Conservation (phyloP, 2,888 invertebrate species). For the Drosophila acutilabella region DNA sequence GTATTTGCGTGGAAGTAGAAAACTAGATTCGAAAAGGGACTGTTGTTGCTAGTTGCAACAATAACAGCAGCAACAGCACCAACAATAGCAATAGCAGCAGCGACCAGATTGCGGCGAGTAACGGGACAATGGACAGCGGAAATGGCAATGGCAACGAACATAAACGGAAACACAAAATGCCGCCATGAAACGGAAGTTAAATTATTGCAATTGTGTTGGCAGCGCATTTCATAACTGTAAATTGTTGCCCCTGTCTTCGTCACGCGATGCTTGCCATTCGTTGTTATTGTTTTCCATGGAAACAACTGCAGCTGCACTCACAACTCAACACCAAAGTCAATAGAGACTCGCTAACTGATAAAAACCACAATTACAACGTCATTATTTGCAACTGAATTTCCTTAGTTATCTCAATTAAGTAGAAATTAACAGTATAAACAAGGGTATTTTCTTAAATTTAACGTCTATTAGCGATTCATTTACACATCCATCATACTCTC, state of each 20-base stretch:
- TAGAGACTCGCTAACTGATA: background rate
- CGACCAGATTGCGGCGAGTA: constrained; percentile 62
- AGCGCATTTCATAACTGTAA: constrained; percentile 72
- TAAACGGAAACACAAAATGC: constrained; percentile 76
- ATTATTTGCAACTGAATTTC: background rate
- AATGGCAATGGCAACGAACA: constrained; percentile 63
- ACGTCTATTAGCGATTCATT: background rate
- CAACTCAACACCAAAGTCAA: constrained; percentile 14
- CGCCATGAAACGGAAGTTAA: constrained; percentile 76
- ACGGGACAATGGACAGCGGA: constrained; percentile 52
- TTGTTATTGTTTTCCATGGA: constrained; percentile 36
- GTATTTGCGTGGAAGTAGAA: constrained; percentile 36
- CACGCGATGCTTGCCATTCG: constrained; percentile 4
- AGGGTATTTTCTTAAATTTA: too few species aligned
- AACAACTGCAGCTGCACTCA: constrained; percentile 13
- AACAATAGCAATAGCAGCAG: constrained; percentile 25
- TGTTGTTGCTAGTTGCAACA: constrained; percentile 26
- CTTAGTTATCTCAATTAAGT: background rate
- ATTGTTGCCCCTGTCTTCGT: constrained; percentile 37
- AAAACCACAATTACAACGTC: background rate
- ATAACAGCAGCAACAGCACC: constrained; percentile 22
- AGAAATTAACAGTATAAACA: too few species aligned
- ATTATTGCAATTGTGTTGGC: constrained; percentile 76
- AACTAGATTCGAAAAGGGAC: constrained; percentile 15
- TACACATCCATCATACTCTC: constrained; percentile 1